A percentile compares a stretch with the other conserved stretches of the same genome.
Evolutionary conservation across 2,888 invertebrate genomes (phyloP).

Genomic region (Ferdinandea cuprea): DNA sequence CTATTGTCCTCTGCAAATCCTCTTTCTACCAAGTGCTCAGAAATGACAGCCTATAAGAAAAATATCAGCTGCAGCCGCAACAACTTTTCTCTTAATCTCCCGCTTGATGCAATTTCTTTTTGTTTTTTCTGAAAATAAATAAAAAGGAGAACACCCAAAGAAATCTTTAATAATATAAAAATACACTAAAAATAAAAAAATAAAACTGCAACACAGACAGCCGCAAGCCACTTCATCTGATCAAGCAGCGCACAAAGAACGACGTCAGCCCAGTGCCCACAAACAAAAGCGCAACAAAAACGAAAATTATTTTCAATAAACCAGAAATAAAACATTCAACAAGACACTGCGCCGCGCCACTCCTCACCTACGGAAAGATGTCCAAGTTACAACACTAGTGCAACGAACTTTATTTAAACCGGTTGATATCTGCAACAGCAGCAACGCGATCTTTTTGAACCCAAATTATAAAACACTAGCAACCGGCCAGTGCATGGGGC

Average conservation of each 20-base stretch:
- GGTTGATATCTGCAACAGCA: slow-evolving; percentile 64
- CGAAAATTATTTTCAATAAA: slow-evolving; percentile 71
- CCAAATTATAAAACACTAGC: slow-evolving; percentile 52
- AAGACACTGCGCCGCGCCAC: neutral
- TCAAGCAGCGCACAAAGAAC: slow-evolving; percentile 40
- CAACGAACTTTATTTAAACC: slow-evolving; percentile 69
- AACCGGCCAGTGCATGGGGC: slow-evolving; percentile 5
- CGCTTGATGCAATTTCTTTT: slow-evolving; percentile 71
- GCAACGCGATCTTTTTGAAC: slow-evolving; percentile 48
- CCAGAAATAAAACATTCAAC: slow-evolving; percentile 68
- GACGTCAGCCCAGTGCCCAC: slow-evolving; percentile 22
- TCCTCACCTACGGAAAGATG: slow-evolving; percentile 21
- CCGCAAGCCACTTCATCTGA: slow-evolving; percentile 35
- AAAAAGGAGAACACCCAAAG: slow-evolving; percentile 52
- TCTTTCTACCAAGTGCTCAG: slow-evolving; percentile 83
- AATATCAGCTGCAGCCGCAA: slow-evolving; percentile 76
- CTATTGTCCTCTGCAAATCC: slow-evolving; percentile 83
- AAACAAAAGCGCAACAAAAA: slow-evolving; percentile 55
- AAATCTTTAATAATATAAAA: slow-evolving; percentile 72
- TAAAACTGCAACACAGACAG: slow-evolving; percentile 19
- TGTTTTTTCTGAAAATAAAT: slow-evolving; percentile 59
- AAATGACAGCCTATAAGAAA: slow-evolving; percentile 77
- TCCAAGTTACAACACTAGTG: slow-evolving; percentile 19
- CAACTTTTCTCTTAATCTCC: slow-evolving; percentile 64
- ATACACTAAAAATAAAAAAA: slow-evolving; percentile 41